These are phyloP conservation scores for Taxidea taxus DNA, from an alignment of 2,113 vertebrate species.

Conservation along the genomic window DNA sequence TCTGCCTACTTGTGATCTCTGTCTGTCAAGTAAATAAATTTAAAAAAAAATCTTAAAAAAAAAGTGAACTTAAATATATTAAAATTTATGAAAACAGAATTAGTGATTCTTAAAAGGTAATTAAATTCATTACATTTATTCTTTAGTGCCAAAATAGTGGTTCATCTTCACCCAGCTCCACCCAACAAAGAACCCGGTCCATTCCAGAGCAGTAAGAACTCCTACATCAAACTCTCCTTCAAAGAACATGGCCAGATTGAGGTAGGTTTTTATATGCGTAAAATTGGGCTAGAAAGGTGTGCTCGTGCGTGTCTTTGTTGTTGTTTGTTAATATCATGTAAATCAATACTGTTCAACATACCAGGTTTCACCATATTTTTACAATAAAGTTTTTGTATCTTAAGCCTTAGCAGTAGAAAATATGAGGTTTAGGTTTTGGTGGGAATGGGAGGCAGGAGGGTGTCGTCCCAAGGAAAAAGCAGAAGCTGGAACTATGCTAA, in stretches of 20 bases:
- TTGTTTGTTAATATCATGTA: background rate
- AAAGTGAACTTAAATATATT: background rate
- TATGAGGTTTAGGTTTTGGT: background rate
- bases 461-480: background rate
- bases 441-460: background rate
- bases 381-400: background rate
- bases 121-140: conserved; percentile 1
- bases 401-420: background rate
- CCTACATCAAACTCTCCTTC: conserved; percentile 95
- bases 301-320: background rate
- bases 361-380: background rate
- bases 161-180: conserved; percentile 90
- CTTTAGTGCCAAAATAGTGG: conserved; percentile 95
- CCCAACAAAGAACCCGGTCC: conserved; percentile 94
- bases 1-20: too few species aligned
- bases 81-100: background rate
- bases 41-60: too few species aligned
- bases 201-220: conserved; percentile 94
- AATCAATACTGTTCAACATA: background rate
- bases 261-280: conserved; percentile 78
- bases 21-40: too few species aligned
- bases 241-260: conserved; percentile 99
- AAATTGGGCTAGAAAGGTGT: background rate
- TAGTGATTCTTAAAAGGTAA: background rate
- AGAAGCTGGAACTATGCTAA: background rate